Evolutionary conservation across 2,797 vertebrate genomes (phyloP), one percentile per base, ranked within the genome.

Genomic region (Vultur gryphus): DNA sequence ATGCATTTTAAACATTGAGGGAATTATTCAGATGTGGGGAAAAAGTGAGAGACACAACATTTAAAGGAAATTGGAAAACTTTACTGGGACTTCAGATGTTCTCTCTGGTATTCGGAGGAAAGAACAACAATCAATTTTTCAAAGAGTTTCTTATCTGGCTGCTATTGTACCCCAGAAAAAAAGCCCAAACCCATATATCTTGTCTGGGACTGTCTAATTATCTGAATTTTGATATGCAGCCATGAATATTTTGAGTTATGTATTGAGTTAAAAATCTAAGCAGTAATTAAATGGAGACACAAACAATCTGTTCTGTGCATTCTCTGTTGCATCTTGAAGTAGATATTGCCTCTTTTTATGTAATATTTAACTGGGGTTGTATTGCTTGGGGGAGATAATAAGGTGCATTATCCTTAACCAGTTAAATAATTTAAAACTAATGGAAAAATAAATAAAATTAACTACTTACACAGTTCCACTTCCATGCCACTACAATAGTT

Each of bases 131-230:
- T 79, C 24, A 29, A 0, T 80, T 90, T 87, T 59, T 49, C 31
- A 21, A 28, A 29, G 11, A 43, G 4, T 51, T 84, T 5, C 11
- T 89, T 84, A 39, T 61, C 24, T 89, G 48, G 16, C 8, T 86
- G 26, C 33, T 78, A 2, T 31, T 64, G 25, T 72, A 51, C 10
- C 9, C 16, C 31, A 69, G 55, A 29, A 81, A 77, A 64, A n/a
- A 55, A 3, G 2, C 39, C 0, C 9, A 14, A 43, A 54, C 1
- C 1, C 11, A 44, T n/a, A 4, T 31, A 49, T 77, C 39, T 62
- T 64, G 29, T 65, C 13, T 57, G 16, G 7, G 17, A 67, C 44
- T 73, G 11, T 39, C n/a, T 55, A 48, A 41, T 62, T 69, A 7
- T 87, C 71, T 77, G 62, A 65, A 35, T 70, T 90, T 69, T 85